phyloP scores from a whole-genome alignment of 2,888 invertebrate species.

The Eristalis intricaria region DNA sequence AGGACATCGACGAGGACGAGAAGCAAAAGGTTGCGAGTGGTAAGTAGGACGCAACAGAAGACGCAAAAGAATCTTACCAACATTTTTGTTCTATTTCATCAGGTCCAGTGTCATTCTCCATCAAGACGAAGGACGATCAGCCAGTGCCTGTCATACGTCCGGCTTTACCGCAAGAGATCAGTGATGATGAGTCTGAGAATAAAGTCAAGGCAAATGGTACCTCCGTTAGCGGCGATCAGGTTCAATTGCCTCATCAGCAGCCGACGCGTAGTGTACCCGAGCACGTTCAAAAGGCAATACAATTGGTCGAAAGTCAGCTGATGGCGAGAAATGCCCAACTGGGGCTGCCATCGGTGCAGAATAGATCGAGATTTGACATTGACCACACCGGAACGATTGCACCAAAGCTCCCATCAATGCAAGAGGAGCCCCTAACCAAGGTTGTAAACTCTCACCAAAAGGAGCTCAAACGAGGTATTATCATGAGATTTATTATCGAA shows the following conservation, averaged over 20 bases:
- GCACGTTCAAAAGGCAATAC: constrained; percentile 79
- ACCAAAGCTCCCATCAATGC: constrained; percentile 41
- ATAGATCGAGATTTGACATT: constrained; percentile 72
- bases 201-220: constrained; percentile 54
- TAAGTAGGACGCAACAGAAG: background rate
- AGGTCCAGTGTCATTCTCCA: constrained; percentile 92
- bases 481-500: background rate
- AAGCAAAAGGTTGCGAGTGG: constrained; percentile 76
- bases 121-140: constrained; percentile 88
- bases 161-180: constrained; percentile 89
- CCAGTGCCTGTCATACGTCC: constrained; percentile 86
- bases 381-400: constrained; percentile 71
- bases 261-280: constrained; percentile 76
- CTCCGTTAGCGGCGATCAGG: constrained; percentile 24
- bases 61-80: background rate
- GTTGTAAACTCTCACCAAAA: constrained; percentile 73
- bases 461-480: constrained; percentile 75
- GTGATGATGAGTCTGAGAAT: constrained; percentile 85
- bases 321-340: constrained; percentile 77
- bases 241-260: constrained; percentile 44
- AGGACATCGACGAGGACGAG: constrained; percentile 78
- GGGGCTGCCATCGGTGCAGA: constrained; percentile 62
- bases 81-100: background rate
- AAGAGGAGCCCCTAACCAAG: constrained; percentile 73
- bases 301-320: constrained; percentile 79